Evolutionary conservation across 2,797 vertebrate genomes (phyloP), one percentile per base, ranked within the genome.

Genomic region (Dicrostonyx torquatus): DNA sequence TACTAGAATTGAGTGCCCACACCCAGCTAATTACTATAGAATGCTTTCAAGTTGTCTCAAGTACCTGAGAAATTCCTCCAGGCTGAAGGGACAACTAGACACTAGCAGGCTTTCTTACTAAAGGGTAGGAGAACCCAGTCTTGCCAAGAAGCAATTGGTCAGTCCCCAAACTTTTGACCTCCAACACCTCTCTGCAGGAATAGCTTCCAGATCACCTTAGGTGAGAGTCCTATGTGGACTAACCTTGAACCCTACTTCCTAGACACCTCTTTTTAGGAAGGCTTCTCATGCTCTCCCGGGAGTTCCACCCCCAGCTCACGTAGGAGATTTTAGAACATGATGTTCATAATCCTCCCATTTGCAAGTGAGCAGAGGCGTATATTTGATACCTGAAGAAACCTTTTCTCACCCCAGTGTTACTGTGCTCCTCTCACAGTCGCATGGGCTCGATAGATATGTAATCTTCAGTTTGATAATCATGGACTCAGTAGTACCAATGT

Each of bases 251-350:
- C 31, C 6, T n/a, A 18, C 43, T 8, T 64, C 55, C 76, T 20
- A 53, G 66, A 72, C 70, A 91, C 50, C 64, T 89, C 58, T 5
- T 91, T 95, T 48, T 50, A 84, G 87, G 66, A 64, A 34, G 31
- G 50, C 24, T 31, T 31, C 64, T 77, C 4, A 48, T 84, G 5
- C 68, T 70, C 87, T 86, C 76, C 37, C 11, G 29, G 48, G 79
- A 93, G 29, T 78, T 64, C 66, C 43, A 53, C 34, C 72, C 62
- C 37, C 18, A 84, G 37, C 43, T 82, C 87, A 89, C 24, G 31
- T 34, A 76, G 84, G 55, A 1, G 0, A 55, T 94, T 94, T 84
- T 91, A 93, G 83, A 95, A 93, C 50, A 50, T 79, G 29, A 96
- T 77, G 84, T 82, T 93, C 77, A 5, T 72, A 91, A 93, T 60